Evolutionary conservation across 1,140 invertebrate genomes (phyloP).

Genomic region (Neodiprion lecontei): DNA sequence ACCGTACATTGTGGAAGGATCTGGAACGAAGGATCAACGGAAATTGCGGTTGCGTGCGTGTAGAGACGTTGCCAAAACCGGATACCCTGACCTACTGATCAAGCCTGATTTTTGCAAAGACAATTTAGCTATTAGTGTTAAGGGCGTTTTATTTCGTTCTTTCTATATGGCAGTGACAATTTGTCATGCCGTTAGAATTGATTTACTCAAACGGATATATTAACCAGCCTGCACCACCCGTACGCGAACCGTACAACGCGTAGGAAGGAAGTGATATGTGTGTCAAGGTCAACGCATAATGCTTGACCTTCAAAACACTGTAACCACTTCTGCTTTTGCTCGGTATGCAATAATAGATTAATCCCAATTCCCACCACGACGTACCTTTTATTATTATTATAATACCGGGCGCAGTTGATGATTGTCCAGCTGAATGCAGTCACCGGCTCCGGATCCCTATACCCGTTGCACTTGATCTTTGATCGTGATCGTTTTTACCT

Average conservation of each 20-base stretch:
- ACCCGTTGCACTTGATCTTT: neutral
- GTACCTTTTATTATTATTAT: neutral
- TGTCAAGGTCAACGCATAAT: neutral
- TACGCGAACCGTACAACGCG: neutral
- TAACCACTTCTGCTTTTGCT: neutral
- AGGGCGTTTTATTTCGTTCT: slow-evolving; percentile 1
- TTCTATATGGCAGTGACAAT: neutral
- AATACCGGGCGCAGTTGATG: no score
- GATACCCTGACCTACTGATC: slow-evolving; percentile 7
- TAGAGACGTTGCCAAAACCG: no score
- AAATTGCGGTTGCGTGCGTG: no score
- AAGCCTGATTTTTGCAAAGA: slow-evolving; percentile 8
- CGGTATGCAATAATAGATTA: slow-evolving; percentile 4
- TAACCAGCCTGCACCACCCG: neutral
- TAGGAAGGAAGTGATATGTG: slow-evolving; percentile 3
- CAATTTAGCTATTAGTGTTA: slow-evolving; percentile 9
- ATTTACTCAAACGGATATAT: neutral
- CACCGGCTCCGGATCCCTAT: no score
- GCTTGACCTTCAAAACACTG: neutral
- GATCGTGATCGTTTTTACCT: neutral
- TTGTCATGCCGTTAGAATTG: neutral
- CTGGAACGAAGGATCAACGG: neutral
- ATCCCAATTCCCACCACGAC: neutral
- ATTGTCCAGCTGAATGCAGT: no score
- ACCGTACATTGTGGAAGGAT: neutral